Percentiles rank a stretch among this genome's conserved stretches.
Conservation (phyloP, 1,140 invertebrate species). For the Panagrolaimus sp. region DNA sequence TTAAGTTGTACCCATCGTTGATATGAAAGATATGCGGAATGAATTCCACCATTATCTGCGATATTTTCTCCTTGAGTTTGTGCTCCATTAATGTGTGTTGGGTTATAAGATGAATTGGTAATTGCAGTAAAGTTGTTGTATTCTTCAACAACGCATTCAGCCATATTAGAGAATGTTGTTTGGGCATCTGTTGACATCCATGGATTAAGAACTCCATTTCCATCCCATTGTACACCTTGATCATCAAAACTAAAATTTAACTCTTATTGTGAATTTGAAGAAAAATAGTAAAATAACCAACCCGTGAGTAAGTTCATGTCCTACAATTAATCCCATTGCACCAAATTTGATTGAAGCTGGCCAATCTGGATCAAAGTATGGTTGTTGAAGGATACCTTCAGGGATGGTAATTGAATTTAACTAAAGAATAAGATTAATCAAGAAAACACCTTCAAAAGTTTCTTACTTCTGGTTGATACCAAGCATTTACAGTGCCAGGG, state of each 20-base stretch:
- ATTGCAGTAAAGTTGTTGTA: slow-evolving; percentile 72
- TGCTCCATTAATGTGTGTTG: slow-evolving; percentile 67
- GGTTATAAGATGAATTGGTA: slow-evolving; percentile 63
- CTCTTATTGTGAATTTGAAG: no score
- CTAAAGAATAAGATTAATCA: not conserved
- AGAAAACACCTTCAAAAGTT: no score
- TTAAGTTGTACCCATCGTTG: slow-evolving; percentile 36
- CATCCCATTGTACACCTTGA: slow-evolving; percentile 48
- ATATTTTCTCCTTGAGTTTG: slow-evolving; percentile 92
- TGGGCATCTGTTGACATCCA: slow-evolving; percentile 41
- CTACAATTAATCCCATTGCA: slow-evolving; percentile 64
- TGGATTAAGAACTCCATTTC: slow-evolving; percentile 21
- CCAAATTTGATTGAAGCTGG: slow-evolving; percentile 59
- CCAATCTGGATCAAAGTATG: slow-evolving; percentile 62
- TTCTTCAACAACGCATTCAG: slow-evolving; percentile 89
- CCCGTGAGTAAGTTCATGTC: slow-evolving; percentile 65
- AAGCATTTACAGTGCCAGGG: slow-evolving; percentile 65
- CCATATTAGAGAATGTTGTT: slow-evolving; percentile 71
- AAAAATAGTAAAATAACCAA: no score
- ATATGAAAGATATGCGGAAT: slow-evolving; percentile 49
- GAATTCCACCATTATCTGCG: slow-evolving; percentile 79
- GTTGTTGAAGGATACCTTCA: slow-evolving; percentile 63
- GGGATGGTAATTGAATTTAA: slow-evolving; percentile 52
- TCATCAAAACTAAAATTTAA: slow-evolving; percentile 49
- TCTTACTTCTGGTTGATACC: slow-evolving; percentile 61